Conservation (phyloP, 2,888 invertebrate genomes). For the Mechanitis mazaeus region DNA sequence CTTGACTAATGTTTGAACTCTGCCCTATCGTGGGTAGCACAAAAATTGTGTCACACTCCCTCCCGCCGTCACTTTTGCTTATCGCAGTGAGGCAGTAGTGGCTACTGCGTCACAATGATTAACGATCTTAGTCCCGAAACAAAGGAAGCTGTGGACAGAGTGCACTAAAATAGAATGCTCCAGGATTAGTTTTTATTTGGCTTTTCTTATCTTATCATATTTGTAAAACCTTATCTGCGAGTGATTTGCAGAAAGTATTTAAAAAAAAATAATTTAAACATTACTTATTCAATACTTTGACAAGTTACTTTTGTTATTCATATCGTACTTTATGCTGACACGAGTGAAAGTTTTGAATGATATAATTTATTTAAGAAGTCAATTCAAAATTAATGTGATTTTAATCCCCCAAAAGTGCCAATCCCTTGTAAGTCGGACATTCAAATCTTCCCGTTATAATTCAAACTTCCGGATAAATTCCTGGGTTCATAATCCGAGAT, state of each 20-base stretch:
- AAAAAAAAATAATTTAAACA: no score
- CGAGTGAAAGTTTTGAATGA: no score
- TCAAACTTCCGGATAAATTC: conserved; percentile 50
- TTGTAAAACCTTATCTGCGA: conserved; percentile 4
- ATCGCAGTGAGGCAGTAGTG: conserved; percentile 23
- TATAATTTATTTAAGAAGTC: neutral
- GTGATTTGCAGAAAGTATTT: no score
- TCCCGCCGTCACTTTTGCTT: conserved; percentile 30
- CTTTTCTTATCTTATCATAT: conserved; percentile 28
- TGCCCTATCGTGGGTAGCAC: neutral
- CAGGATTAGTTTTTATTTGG: conserved; percentile 24
- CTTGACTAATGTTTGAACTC: neutral
- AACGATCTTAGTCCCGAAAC: conserved; percentile 29
- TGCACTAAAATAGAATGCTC: conserved; percentile 31
- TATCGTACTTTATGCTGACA: no score
- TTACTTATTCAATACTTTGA: no score
- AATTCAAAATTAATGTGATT: conserved; percentile 39
- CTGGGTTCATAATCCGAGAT: conserved; percentile 53
- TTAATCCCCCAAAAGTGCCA: conserved; percentile 44
- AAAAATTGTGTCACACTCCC: conserved; percentile 13
- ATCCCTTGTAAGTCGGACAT: conserved; percentile 39
- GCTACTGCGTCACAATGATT: conserved; percentile 33
- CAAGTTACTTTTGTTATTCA: no score
- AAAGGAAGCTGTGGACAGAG: conserved; percentile 31
- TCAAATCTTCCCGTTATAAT: conserved; percentile 42